phyloP scores from a whole-genome alignment of 2,113 vertebrate species.

The Mesoclemmys tuberculata region DNA sequence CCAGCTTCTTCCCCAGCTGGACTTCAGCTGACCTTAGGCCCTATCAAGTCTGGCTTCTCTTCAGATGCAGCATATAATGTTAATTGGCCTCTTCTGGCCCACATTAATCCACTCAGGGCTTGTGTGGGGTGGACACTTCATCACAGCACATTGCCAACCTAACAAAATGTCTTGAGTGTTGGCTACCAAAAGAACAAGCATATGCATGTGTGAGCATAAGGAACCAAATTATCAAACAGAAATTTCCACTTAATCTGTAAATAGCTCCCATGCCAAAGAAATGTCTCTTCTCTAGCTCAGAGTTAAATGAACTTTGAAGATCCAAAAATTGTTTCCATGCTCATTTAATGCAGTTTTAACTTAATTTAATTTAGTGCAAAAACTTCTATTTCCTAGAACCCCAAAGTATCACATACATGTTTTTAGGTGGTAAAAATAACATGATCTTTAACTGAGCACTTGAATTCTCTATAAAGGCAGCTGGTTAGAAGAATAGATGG shows the following conservation, averaged over 20 bases:
- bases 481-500: background rate
- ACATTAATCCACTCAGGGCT: background rate
- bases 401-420: background rate
- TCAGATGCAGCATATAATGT: background rate
- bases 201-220: background rate
- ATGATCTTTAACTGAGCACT: background rate
- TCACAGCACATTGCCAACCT: background rate
- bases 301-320: background rate
- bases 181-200: background rate
- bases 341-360: background rate
- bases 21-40: background rate
- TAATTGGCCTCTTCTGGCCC: background rate
- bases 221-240: background rate
- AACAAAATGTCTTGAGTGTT: background rate
- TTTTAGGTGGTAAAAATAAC: background rate
- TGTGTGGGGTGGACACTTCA: background rate
- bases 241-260: accelerated
- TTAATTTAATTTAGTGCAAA: background rate
- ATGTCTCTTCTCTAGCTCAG: background rate
- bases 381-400: background rate
- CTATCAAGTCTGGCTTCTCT: background rate
- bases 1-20: background rate
- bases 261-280: accelerated
- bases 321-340: background rate
- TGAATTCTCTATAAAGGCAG: background rate